These are phyloP conservation scores for Anhinga anhinga DNA, from an alignment of 2,113 vertebrate species.

Conservation along the genomic window DNA sequence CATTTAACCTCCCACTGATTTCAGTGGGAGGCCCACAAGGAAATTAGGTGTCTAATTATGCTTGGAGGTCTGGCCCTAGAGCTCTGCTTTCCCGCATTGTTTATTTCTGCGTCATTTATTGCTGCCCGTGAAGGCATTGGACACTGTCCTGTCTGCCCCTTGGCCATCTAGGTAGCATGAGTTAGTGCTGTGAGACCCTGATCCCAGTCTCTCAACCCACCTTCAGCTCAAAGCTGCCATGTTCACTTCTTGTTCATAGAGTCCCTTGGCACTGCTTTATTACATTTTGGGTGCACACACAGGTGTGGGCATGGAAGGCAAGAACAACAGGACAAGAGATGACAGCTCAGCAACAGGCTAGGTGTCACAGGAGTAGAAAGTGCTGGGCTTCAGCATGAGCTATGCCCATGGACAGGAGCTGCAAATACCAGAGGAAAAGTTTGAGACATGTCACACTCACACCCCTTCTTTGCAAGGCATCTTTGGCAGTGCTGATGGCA, in stretches of 20 bases:
- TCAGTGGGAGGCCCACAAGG: conserved; percentile 4
- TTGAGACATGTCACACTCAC: rapidly evolving
- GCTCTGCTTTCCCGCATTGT: neutral
- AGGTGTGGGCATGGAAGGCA: neutral
- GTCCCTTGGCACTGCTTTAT: neutral
- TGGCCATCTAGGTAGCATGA: neutral
- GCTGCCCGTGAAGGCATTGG: neutral
- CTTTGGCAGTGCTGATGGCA: neutral
- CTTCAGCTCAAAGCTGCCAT: neutral
- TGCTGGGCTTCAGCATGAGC: neutral
- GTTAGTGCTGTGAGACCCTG: neutral
- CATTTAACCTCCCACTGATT: conserved; percentile 49
- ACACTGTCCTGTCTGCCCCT: neutral
- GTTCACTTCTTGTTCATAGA: rapidly evolving
- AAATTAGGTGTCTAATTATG: conserved; percentile 33
- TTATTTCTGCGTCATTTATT: conserved; percentile 39
- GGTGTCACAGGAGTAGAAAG: neutral
- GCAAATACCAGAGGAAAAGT: neutral
- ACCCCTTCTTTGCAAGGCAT: neutral
- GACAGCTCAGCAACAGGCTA: neutral
- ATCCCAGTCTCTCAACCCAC: neutral
- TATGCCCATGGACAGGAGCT: neutral
- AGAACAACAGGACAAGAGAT: neutral
- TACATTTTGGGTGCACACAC: neutral
- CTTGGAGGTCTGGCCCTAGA: conserved; percentile 15